Base-by-base conservation (phyloP, 2,113 vertebrate genomes). In the Gymnarchus niloticus region DNA sequence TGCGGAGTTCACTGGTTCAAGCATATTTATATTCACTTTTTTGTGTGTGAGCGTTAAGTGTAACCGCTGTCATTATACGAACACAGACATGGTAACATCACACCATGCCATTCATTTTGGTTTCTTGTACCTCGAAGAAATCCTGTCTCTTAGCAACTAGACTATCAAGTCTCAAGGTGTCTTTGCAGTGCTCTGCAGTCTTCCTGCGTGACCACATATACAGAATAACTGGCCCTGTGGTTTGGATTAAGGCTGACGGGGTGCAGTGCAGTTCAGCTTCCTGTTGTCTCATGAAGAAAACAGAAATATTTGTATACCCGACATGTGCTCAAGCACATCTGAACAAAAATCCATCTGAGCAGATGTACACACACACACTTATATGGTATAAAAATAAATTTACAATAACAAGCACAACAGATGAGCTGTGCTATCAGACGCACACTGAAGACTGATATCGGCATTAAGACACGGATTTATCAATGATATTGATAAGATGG, bases 91-190 rank as follows among this genome's bases (percentile, higher is more conserved):
- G 21, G 61, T 25, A n/a, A n/a, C 23, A 65, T 65, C 51, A 56
- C 80, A 28, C 23, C 81, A 56, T 83, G 12, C 51, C 81, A 83
- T 5, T 83, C 52, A 83, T 52, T 83, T 56, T 83, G 25, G 81
- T 37, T 52, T 25, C 51, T 83, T 48, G 19, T 83, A 56, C 51
- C 56, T 33, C 81, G 25, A 83, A 25, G 28, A 41, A 52, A 19
- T 49, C 81, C 8, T 54, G 80, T 83, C 81, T 83, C 81, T 56
- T 83, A 83, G 81, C 81, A 83, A 83, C 81, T 52, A 56, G 33
- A 33, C 81, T 56, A 52, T 52, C 28, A 25, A 54, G n/a, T 83
- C 81, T 56, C 51, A 23, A 56, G 81, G 51, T 37, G 28, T 56
- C 52, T 28, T 14, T 54, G 80, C 49, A 23, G 51, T 83, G 81